These are phyloP conservation scores for Nemopilema nomurai DNA, from an alignment of 30 jellyfish, hydroid and myxozoan species.

Conservation along the genomic window DNA sequence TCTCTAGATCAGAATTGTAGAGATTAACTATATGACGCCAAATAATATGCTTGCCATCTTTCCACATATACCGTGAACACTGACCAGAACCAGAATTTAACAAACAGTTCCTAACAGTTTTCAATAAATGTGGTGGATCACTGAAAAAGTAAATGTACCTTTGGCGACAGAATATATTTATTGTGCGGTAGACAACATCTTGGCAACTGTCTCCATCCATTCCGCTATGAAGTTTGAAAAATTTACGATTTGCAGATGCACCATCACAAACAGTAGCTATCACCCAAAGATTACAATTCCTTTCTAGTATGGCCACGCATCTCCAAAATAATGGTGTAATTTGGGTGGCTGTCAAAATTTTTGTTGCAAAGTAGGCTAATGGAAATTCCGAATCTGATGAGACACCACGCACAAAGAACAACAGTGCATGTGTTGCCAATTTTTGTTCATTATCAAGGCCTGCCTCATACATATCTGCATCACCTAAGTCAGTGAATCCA, in stretches of 20 bases:
- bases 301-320: constrained; percentile 19
- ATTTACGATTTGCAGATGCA: constrained; percentile 61
- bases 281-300: constrained; percentile 15
- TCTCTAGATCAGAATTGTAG: not conserved
- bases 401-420: constrained; percentile 37
- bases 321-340: constrained; percentile 54
- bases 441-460: constrained; percentile 20
- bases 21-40: constrained; percentile 12
- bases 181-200: constrained; percentile 3
- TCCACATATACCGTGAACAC: constrained; percentile 40
- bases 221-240: constrained; percentile 16
- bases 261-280: constrained; percentile 57
- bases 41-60: constrained; percentile 21
- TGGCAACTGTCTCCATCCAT: not conserved
- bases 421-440: constrained; percentile 59
- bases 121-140: constrained; percentile 41
- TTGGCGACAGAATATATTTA: constrained; percentile 15
- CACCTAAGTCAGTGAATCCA: constrained; percentile 55
- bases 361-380: constrained; percentile 41
- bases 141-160: constrained; percentile 44
- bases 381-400: constrained; percentile 9
- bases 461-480: constrained; percentile 37
- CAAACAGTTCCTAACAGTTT: constrained; percentile 32
- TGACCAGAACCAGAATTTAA: constrained; percentile 34
- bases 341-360: not conserved